phyloP scores from a whole-genome alignment of 2,888 invertebrate species.

The Alcis repandata region DNA sequence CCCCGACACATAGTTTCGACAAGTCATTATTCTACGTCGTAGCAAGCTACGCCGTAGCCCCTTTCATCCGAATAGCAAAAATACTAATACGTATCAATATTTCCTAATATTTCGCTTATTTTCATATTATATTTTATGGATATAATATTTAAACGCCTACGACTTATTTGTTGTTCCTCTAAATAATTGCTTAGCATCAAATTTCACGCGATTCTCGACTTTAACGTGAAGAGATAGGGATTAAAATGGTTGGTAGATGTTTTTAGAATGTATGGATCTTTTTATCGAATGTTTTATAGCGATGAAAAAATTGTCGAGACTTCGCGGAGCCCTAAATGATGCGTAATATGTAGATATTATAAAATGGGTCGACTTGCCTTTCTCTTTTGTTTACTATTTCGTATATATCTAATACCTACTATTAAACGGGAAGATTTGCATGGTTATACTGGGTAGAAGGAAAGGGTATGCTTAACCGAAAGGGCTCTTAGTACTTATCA shows the following conservation, averaged over 20 bases:
- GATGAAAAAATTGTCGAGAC: conserved; percentile 45
- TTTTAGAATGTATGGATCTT: conserved; percentile 21
- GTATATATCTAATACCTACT: too few relatives aligned
- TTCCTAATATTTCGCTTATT: conserved; percentile 35
- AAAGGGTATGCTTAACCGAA: too few relatives aligned
- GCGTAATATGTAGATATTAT: conserved; percentile 28
- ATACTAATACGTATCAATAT: conserved; percentile 19
- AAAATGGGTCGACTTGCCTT: conserved; percentile 22
- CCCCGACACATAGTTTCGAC: not conserved
- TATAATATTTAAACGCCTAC: conserved; percentile 41
- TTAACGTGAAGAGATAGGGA: not conserved
- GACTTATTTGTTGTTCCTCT: conserved; percentile 34
- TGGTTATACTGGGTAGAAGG: too few relatives aligned
- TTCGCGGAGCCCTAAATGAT: conserved; percentile 39
- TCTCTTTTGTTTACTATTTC: conserved; percentile 1
- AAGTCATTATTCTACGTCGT: conserved; percentile 10
- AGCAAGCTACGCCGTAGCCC: conserved; percentile 29
- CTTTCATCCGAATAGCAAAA: conserved; percentile 8
- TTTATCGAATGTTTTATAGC: conserved; percentile 28
- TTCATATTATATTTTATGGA: conserved; percentile 38
- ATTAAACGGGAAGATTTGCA: too few relatives aligned
- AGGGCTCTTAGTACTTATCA: too few relatives aligned
- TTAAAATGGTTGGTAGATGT: conserved; percentile 1
- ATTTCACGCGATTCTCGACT: not conserved
- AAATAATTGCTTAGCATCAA: conserved; percentile 32